A percentile compares a stretch with the other conserved stretches of the same genome.
Conservation (phyloP, 53 echinoderm and acorn worm species). For the Stichopus horrens region DNA sequence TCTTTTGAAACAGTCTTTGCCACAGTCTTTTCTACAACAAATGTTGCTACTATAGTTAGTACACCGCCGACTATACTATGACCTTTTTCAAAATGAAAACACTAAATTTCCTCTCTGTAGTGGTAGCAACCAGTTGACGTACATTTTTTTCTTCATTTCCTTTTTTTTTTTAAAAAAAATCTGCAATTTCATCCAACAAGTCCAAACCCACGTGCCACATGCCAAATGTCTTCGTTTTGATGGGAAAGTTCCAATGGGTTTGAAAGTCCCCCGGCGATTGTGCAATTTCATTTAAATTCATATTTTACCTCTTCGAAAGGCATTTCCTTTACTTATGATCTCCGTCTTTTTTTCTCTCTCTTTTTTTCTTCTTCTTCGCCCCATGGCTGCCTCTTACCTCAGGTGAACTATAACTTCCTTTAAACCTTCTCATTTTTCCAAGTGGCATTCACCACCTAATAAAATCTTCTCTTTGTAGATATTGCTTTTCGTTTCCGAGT, state of each 20-base stretch:
- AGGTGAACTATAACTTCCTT: constrained; percentile 6
- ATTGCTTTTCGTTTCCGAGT: not conserved
- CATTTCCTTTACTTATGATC: not conserved
- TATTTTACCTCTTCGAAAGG: not conserved
- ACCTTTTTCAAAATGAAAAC: too few species aligned
- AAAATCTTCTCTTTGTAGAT: constrained; percentile 14
- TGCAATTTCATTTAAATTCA: not conserved
- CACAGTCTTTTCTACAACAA: too few species aligned
- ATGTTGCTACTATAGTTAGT: too few species aligned
- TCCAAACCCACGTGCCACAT: too few species aligned
- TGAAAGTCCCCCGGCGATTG: not conserved
- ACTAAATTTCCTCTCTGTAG: too few species aligned
- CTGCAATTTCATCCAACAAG: too few species aligned
- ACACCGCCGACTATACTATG: too few species aligned
- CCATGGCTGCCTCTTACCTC: not conserved
- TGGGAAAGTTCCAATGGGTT: not conserved
- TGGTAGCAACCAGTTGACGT: too few species aligned
- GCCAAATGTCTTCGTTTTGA: not conserved
- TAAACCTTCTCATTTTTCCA: constrained; percentile 8
- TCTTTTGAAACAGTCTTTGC: too few species aligned
- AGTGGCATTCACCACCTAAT: constrained; percentile 2
- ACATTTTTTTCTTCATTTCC: too few species aligned
- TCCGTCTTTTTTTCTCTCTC: not conserved
- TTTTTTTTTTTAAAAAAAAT: too few species aligned
- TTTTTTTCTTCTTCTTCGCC: not conserved